These are phyloP conservation scores for Calycopis cecrops DNA, from an alignment of 1,140 invertebrate genomes.

Conservation along the genomic window DNA sequence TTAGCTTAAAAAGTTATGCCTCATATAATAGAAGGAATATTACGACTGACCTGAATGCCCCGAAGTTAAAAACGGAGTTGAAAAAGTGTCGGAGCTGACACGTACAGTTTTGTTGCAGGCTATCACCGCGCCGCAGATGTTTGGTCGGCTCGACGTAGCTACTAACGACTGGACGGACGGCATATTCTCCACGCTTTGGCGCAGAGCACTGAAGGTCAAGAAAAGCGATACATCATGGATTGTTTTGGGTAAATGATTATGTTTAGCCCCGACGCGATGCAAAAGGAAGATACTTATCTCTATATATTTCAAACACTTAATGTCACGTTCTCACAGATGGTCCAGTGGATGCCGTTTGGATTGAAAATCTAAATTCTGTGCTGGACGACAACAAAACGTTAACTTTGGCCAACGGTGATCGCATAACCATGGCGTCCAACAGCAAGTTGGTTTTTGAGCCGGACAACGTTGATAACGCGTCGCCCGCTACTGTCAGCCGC, in stretches of 20 bases:
- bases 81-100: too few relatives aligned
- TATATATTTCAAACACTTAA: too few relatives aligned
- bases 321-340: conserved; percentile 77
- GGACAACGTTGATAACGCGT: conserved; percentile 95
- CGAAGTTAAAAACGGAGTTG: too few relatives aligned
- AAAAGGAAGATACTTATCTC: too few relatives aligned
- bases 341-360: conserved; percentile 95
- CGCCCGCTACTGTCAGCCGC: conserved; percentile 92
- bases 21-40: too few relatives aligned
- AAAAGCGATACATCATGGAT: conserved; percentile 90
- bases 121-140: conserved; percentile 96
- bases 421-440: conserved; percentile 91
- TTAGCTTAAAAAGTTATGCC: too few relatives aligned
- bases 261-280: too few relatives aligned
- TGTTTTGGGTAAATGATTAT: conserved; percentile 64
- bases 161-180: conserved; percentile 97
- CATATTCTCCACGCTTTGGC: conserved; percentile 95
- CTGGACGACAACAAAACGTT: conserved; percentile 94
- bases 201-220: conserved; percentile 86
- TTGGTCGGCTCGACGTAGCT: conserved; percentile 91
- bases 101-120: conserved; percentile 77
- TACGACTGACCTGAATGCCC: too few relatives aligned
- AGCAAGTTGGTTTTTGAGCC: conserved; percentile 95
- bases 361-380: conserved; percentile 96
- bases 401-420: conserved; percentile 91